A percentile compares a stretch with the other conserved stretches of the same genome.
Evolutionary conservation across 2,113 vertebrate species (phyloP).

Genomic region (Phyllostomus hastatus): DNA sequence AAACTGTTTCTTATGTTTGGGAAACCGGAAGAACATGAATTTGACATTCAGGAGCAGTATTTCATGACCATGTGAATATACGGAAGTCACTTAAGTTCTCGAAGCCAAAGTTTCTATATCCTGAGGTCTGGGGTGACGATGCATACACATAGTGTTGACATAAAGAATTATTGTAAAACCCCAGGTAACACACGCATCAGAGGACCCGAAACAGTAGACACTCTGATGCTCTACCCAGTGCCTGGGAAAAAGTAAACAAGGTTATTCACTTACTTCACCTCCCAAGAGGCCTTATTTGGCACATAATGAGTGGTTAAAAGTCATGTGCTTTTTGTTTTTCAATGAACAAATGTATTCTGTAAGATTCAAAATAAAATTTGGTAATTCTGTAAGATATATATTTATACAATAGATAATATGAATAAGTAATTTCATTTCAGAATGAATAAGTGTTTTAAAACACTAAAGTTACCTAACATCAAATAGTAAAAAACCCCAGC

Average conservation of each 20-base stretch:
- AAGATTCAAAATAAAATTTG: not conserved
- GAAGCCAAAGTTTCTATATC: not conserved
- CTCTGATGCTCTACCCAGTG: not conserved
- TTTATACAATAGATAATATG: not conserved
- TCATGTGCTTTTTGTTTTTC: not conserved
- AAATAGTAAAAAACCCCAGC: not conserved
- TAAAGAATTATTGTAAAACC: not conserved
- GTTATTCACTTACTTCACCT: not conserved
- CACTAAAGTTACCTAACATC: not conserved
- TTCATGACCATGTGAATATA: not conserved
- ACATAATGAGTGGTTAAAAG: not conserved
- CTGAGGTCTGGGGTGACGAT: not conserved
- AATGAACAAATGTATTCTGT: not conserved
- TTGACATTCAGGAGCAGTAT: not conserved
- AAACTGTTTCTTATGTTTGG: not conserved
- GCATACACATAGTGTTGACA: not conserved
- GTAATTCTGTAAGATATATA: not conserved
- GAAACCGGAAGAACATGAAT: not conserved
- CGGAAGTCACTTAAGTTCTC: not conserved
- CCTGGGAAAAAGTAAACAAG: not conserved
- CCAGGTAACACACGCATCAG: not conserved
- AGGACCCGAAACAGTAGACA: not conserved
- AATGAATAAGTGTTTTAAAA: not conserved
- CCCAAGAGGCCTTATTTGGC: not conserved
- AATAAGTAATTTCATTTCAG: not conserved